Percentiles rank a stretch among this genome's conserved stretches.
phyloP scores from a whole-genome alignment of 2,888 invertebrate species.

The Nomada fucata region DNA sequence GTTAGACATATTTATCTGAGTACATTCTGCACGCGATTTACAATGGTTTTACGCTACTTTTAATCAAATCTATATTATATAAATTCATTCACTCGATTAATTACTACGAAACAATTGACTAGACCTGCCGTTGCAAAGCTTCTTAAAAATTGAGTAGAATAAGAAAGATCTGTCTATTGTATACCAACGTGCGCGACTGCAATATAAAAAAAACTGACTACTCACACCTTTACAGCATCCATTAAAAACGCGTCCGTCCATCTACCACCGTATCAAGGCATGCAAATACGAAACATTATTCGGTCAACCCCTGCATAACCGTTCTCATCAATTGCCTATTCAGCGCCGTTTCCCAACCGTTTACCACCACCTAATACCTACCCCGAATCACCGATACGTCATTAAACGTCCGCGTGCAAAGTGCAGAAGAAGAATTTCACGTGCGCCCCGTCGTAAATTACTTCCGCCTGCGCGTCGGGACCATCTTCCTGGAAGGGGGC shows the following conservation, averaged over 20 bases:
- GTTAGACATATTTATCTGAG: conserved; percentile 5
- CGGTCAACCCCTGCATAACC: not conserved
- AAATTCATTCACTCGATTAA: no score
- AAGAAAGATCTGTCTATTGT: no score
- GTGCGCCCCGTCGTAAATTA: conserved; percentile 34
- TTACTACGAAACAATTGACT: no score
- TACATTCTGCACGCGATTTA: not conserved
- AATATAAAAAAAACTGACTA: not conserved
- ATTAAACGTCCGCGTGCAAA: conserved; percentile 19
- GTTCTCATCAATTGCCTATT: conserved; percentile 20
- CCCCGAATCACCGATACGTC: conserved; percentile 6
- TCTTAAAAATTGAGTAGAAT: no score
- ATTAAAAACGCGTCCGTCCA: not conserved
- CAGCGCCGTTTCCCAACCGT: not conserved
- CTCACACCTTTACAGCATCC: not conserved
- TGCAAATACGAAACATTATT: not conserved
- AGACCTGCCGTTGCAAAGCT: no score
- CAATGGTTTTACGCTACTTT: no score
- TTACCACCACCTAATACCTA: conserved; percentile 6
- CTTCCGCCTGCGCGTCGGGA: conserved; percentile 27
- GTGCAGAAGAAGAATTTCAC: conserved; percentile 17
- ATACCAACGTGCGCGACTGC: not conserved
- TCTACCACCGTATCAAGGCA: no score
- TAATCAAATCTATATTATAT: no score
- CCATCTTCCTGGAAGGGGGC: not conserved